A percentile compares a stretch with the other conserved stretches of the same genome.
Conservation (phyloP, 2,888 invertebrate species). For the Crepidodera aurea region DNA sequence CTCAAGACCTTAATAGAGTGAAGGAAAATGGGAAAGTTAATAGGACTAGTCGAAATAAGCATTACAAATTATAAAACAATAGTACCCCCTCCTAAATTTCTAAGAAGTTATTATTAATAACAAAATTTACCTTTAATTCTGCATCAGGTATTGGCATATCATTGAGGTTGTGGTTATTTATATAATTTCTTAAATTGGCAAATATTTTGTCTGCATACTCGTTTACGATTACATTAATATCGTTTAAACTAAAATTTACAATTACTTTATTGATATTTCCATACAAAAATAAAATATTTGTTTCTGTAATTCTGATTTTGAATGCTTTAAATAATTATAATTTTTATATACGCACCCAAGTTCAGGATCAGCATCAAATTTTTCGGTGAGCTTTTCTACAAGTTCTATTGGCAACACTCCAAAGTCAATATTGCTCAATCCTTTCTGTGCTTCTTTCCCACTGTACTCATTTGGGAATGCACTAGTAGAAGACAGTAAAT, state of each 20-base stretch:
- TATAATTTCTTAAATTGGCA: constrained; percentile 58
- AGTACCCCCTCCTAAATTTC: no score
- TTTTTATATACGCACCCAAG: background rate
- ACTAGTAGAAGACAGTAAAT: background rate
- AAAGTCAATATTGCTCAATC: background rate
- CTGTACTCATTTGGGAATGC: background rate
- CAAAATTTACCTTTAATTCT: constrained; percentile 60
- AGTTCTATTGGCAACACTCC: background rate
- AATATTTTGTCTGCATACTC: constrained; percentile 52
- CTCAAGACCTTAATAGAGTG: no score
- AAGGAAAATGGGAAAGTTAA: no score
- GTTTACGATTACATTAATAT: constrained; percentile 3
- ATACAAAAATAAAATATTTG: no score
- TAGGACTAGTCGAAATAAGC: no score
- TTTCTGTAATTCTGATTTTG: no score
- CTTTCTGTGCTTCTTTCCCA: background rate
- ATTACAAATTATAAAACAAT: no score
- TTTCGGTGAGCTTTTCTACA: constrained; percentile 1
- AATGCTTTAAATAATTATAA: no score
- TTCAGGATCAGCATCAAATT: background rate
- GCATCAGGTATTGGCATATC: constrained; percentile 63
- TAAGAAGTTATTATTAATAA: no score
- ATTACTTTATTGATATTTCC: background rate
- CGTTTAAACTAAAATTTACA: background rate
- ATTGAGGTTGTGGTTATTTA: constrained; percentile 61